Evolutionary conservation across 2,113 vertebrate species (phyloP).

Genomic region (Calyptommatus sinebrachiatus): DNA sequence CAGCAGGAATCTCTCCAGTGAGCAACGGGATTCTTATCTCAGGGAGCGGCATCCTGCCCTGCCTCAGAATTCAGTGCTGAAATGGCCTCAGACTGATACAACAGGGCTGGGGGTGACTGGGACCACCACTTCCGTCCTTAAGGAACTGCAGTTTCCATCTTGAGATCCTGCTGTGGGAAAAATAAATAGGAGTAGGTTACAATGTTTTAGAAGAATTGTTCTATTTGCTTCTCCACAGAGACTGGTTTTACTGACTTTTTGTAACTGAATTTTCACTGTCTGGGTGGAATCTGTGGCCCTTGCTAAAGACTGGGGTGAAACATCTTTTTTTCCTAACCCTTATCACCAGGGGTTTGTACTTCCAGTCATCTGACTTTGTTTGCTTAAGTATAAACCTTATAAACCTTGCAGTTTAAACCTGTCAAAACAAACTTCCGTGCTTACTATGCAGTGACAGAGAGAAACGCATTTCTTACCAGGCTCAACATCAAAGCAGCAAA

Average conservation of each 20-base stretch:
- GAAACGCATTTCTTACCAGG: background rate
- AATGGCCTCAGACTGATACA: too few relatives aligned
- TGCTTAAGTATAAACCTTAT: background rate
- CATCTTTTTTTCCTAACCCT: background rate
- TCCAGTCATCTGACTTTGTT: background rate
- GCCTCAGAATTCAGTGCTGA: too few relatives aligned
- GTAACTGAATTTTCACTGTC: background rate
- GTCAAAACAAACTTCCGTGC: background rate
- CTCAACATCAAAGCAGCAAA: background rate
- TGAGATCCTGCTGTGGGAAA: too few relatives aligned
- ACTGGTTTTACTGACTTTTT: background rate
- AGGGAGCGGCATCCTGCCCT: too few relatives aligned
- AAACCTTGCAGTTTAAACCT: background rate
- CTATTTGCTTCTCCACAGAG: background rate
- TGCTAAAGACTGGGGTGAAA: background rate
- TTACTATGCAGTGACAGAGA: background rate
- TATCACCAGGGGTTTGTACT: background rate
- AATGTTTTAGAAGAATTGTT: background rate
- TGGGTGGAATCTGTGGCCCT: background rate
- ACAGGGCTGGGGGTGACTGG: too few relatives aligned
- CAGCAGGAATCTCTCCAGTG: too few relatives aligned
- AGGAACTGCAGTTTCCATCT: too few relatives aligned
- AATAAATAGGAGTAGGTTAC: too few relatives aligned
- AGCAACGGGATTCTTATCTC: too few relatives aligned
- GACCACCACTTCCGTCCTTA: too few relatives aligned